Evolutionary conservation across 2,888 invertebrate genomes (phyloP).

Genomic region (Bombyx huttoni): DNA sequence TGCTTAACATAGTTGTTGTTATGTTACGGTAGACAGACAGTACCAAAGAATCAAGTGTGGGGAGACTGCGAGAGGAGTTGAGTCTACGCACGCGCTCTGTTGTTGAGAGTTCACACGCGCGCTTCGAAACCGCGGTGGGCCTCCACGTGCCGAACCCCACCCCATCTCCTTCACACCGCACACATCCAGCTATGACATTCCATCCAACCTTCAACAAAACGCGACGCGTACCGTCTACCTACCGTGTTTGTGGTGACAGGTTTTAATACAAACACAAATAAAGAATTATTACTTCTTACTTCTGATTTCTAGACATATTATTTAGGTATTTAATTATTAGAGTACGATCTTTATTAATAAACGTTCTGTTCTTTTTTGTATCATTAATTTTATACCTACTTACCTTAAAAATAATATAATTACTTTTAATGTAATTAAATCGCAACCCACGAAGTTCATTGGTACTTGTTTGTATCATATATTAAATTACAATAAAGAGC

Average conservation of each 20-base stretch:
- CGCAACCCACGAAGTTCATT: too few species aligned
- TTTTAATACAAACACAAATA: background rate
- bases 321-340: too few species aligned
- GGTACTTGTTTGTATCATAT: too few species aligned
- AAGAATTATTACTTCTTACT: background rate
- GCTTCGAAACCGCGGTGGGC: slow-evolving; percentile 67
- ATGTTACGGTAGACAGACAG: slow-evolving; percentile 46
- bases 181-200: slow-evolving; percentile 28
- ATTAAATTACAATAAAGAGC: too few species aligned
- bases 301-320: background rate
- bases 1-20: slow-evolving; percentile 36
- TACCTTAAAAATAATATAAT: too few species aligned
- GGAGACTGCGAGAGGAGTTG: slow-evolving; percentile 37
- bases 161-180: slow-evolving; percentile 21
- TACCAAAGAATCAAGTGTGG: slow-evolving; percentile 26
- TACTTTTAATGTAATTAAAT: too few species aligned
- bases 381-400: too few species aligned
- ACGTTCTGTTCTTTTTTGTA: too few species aligned
- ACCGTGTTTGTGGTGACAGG: background rate
- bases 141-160: slow-evolving; percentile 62
- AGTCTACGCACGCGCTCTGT: slow-evolving; percentile 61
- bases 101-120: slow-evolving; percentile 62
- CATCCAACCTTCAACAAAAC: slow-evolving; percentile 51
- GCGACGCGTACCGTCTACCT: slow-evolving; percentile 22
- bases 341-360: too few species aligned